Conservation (phyloP, 2,888 invertebrate species). For the Netelia inedita region DNA sequence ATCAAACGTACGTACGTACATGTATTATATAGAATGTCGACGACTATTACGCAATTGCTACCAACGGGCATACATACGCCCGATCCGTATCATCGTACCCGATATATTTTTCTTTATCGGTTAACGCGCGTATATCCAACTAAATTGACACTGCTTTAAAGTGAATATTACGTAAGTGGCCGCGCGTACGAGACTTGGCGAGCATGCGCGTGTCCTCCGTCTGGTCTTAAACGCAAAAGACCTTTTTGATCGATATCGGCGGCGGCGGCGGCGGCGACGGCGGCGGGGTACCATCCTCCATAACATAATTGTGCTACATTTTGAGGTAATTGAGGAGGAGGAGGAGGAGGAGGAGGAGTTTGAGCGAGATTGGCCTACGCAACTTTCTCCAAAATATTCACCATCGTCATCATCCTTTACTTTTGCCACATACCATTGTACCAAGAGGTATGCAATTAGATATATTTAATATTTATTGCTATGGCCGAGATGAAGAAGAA, state of each 20-base stretch:
- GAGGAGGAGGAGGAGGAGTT: background rate
- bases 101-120: slow-evolving; percentile 66
- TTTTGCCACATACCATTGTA: background rate
- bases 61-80: slow-evolving; percentile 1
- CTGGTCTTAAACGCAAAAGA: too few relatives aligned
- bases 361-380: background rate
- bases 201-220: background rate
- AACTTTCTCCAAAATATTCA: background rate
- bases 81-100: slow-evolving; percentile 30
- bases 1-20: slow-evolving; percentile 77
- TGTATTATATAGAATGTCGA: slow-evolving; percentile 35
- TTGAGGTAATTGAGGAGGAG: background rate
- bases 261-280: too few relatives aligned
- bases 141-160: slow-evolving; percentile 37
- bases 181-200: background rate
- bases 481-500: background rate
- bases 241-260: too few relatives aligned
- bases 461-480: too few relatives aligned
- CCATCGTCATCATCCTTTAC: background rate
- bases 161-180: slow-evolving; percentile 44
- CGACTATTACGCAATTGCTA: slow-evolving; percentile 50
- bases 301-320: background rate
- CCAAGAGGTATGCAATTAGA: background rate
- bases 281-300: too few relatives aligned
- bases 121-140: slow-evolving; percentile 54